Evolutionary conservation across 2,888 invertebrate genomes (phyloP).

Genomic region (Nipponacmea schrenckii): DNA sequence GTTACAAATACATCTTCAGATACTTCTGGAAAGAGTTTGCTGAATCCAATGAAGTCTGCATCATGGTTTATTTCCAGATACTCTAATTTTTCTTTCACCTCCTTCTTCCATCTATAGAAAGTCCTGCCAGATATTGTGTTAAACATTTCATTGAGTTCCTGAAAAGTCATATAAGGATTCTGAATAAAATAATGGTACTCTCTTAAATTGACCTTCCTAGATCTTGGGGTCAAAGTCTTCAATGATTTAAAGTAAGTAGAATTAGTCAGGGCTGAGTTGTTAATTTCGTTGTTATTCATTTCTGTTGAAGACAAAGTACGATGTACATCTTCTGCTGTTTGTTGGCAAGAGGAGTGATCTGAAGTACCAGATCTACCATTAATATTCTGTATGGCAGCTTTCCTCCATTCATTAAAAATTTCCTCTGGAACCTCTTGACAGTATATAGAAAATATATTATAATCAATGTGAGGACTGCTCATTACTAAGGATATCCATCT

Average conservation of each 20-base stretch:
- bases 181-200: conserved; percentile 33
- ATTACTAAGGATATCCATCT: conserved; percentile 15
- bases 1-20: conserved; percentile 30
- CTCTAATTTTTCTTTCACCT: conserved; percentile 32
- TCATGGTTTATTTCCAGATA: conserved; percentile 31
- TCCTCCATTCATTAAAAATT: conserved; percentile 18
- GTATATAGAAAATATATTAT: conserved; percentile 14
- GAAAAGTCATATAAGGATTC: conserved; percentile 35
- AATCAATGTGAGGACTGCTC: conserved; percentile 19
- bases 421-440: conserved; percentile 17
- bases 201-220: conserved; percentile 25
- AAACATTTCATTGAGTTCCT: conserved; percentile 28
- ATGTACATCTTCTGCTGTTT: conserved; percentile 8
- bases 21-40: conserved; percentile 32
- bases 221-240: background rate
- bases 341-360: background rate
- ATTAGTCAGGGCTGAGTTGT: background rate
- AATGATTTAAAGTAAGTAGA: background rate
- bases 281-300: conserved; percentile 14
- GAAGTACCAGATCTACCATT: background rate
- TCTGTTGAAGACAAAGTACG: background rate
- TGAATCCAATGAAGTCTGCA: conserved; percentile 29
- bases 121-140: conserved; percentile 27
- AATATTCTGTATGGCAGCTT: background rate
- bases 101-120: conserved; percentile 36